Percentiles rank a stretch among this genome's conserved stretches.
Conservation (phyloP, 2,797 vertebrate genomes). For the Sebastiscus albofasciatus region DNA sequence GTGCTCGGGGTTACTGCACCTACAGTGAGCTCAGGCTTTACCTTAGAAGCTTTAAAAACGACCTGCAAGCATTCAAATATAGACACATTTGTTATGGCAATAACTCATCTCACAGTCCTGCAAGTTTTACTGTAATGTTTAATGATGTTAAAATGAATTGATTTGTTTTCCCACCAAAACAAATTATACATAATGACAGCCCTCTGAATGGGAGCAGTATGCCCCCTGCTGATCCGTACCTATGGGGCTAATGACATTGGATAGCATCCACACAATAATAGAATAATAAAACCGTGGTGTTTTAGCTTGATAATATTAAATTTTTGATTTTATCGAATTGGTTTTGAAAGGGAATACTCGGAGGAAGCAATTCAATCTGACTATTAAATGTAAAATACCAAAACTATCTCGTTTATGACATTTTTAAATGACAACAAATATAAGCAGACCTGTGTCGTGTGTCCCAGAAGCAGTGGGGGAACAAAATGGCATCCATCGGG, state of each 20-base stretch:
- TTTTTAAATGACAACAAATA: constrained; percentile 1
- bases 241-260: constrained; percentile 1
- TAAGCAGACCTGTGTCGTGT: not conserved
- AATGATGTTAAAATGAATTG: not conserved
- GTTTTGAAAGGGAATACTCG: not conserved
- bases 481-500: not conserved
- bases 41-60: not conserved
- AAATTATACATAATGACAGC: constrained; percentile 11
- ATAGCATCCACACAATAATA: constrained; percentile 17
- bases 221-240: not conserved
- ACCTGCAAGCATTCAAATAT: not conserved
- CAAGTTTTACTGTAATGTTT: constrained; percentile 1
- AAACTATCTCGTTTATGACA: not conserved
- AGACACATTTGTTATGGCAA: constrained; percentile 1
- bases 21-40: not conserved
- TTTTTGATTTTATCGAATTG: not conserved
- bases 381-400: not conserved
- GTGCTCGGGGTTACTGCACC: not conserved
- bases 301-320: not conserved
- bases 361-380: not conserved
- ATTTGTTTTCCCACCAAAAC: not conserved
- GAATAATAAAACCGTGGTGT: not conserved
- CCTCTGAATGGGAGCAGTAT: constrained; percentile 14
- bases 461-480: not conserved
- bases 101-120: not conserved